Evolutionary conservation across 2,113 vertebrate species (phyloP), one percentile per base, ranked within the genome.

Genomic region (Emydocephalus ijimae): DNA sequence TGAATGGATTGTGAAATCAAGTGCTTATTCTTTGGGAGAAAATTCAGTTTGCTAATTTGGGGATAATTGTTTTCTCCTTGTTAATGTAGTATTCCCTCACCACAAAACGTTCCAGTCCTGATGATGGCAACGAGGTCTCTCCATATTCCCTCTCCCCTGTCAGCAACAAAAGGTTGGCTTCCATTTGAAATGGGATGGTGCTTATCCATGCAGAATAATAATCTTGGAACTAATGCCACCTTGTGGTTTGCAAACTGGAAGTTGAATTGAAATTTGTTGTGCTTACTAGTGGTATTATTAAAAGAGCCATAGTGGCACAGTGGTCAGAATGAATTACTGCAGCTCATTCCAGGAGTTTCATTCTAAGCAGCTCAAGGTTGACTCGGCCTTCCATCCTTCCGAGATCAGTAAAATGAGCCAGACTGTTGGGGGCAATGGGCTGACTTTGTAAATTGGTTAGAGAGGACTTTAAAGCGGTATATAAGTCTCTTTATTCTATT

Each of bases 121-220:
- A 99, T 26, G 99, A 99, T 34, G 98, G 98, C 95, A 99, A 99
- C 0, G 98, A 98, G 6, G 98, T 99, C 87, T 99, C 99, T 0
- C 99, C 99, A 0, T 99, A 99, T 95, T 99, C 99, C 93, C 95
- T 99, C 86, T 99, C 99, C 39, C 99, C 99, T 0, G 99, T 99
- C 94, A 99, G 99, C 97, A 99, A 99, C 97, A 99, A 99, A 97
- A 99, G 99, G 99, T 99, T 21, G 85, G 15, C 56, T 39, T 26
- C 88, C 4, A 24, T 2, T 81, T 2, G 21, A 26, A 9, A 55
- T 8, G 15, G 14, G 61, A 0, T 52, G 52, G 4, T 0, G 0
- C 1, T 55, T 15, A 55, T 81, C 34, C 74, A 59, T 50, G 15
- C n/a, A 26, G 18, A 4, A 48, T 14, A 86, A 81, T 88, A 48